Conservation (phyloP, 2,888 invertebrate genomes). For the Neoitamus cyanurus region DNA sequence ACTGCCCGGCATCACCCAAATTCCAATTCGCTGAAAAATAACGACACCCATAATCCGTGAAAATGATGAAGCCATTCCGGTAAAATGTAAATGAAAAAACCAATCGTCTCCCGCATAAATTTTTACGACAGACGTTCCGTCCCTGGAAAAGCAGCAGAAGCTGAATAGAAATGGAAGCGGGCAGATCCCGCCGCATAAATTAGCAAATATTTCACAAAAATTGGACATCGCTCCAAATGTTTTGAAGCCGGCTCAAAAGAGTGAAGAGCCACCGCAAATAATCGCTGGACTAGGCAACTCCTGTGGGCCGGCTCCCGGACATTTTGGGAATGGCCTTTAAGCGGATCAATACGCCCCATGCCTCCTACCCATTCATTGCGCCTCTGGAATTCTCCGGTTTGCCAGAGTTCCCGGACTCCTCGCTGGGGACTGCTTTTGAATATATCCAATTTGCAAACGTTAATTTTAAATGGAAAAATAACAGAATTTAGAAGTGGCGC, state of each 20-base stretch:
- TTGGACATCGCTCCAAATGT: not conserved
- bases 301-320: not conserved
- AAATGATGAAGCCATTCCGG: not conserved
- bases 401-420: not conserved
- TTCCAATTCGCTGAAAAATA: not conserved
- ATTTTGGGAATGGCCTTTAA: not conserved
- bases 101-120: not conserved
- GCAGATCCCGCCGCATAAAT: not conserved
- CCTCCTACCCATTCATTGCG: not conserved
- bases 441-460: not conserved
- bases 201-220: not conserved
- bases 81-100: not conserved
- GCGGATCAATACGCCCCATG: not conserved
- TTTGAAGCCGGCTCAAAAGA: not conserved
- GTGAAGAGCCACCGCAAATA: not conserved
- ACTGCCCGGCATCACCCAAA: not conserved
- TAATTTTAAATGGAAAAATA: not conserved
- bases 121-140: not conserved
- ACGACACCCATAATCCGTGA: not conserved
- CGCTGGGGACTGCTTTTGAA: not conserved
- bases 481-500: not conserved
- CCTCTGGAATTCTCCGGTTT: not conserved
- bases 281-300: not conserved
- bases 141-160: not conserved
- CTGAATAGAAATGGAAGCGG: not conserved